Conservation (phyloP, 2,888 invertebrate species). For the Andrena trimmerana region DNA sequence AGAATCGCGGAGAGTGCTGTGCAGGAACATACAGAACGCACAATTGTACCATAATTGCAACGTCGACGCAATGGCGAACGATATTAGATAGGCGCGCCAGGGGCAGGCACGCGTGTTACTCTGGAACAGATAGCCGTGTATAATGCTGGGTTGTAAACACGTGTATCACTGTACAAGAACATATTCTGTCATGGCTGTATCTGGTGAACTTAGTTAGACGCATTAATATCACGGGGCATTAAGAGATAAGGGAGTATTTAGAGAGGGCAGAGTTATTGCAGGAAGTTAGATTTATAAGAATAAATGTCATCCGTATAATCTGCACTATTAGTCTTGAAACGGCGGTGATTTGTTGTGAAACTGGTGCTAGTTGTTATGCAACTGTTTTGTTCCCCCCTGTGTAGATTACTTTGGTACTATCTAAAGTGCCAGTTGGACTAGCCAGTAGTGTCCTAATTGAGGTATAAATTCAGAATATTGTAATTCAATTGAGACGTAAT, state of each 20-base stretch:
- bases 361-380: constrained; percentile 3
- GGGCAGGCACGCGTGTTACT: constrained; percentile 52
- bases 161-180: constrained; percentile 48
- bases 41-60: constrained; percentile 48
- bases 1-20: background rate
- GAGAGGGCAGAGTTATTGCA: constrained; percentile 26
- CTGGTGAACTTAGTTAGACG: constrained; percentile 46
- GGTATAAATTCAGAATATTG: too few species aligned
- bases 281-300: constrained; percentile 42
- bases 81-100: constrained; percentile 60
- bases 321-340: constrained; percentile 26
- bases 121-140: constrained; percentile 57
- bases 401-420: background rate
- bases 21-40: constrained; percentile 12
- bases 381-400: background rate
- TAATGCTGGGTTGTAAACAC: constrained; percentile 54
- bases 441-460: background rate
- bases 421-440: background rate
- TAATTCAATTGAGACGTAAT: background rate
- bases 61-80: constrained; percentile 49
- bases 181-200: constrained; percentile 46
- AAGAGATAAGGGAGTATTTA: constrained; percentile 43
- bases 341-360: constrained; percentile 26
- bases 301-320: constrained; percentile 42
- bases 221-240: constrained; percentile 43